Evolutionary conservation across 2,797 vertebrate species (phyloP), one percentile per base, ranked within the genome.

Genomic region (Chaetodon trifasciatus): DNA sequence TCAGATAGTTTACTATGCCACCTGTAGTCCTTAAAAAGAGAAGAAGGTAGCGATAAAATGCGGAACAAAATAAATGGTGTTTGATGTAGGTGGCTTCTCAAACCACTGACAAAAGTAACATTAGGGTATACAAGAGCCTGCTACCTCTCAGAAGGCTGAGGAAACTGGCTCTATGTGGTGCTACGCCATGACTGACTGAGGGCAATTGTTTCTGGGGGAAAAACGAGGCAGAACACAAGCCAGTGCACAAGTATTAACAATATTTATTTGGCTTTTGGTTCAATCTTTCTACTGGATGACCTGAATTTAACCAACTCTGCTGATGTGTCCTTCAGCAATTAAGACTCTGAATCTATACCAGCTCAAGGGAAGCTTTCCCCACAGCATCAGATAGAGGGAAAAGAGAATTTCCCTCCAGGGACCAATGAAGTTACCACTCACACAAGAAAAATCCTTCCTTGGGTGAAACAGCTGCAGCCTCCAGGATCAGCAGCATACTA

Each of bases 11-110:
- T 70, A 58, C 50, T 52, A 37, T 55, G 52, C 35, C 21, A 56
- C 56, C 67, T 78, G 73, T 57, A 47, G 73, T 82, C 62, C 76
- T 83, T 70, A 72, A 82, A 83, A 21, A 67, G 47, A 68, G 85
- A 58, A 19, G 13, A 72, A 70, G 47, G 42, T 3, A 66, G 46
- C n/a, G 39, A 53, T 52, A 70, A 65, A 77, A 78, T 28, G 61
- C 8, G 8, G 66, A 79, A 24, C 1, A 61, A 58, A 68, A 76
- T 62, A 67, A 57, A 66, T 15, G 40, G 40, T 2, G 13, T 37
- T n/a, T 66, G 42, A 42, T 39, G 40, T 44, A 1, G 2, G 15
- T 40, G 9, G 46, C 32, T 42, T 71, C 23, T 46, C 16, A 1
- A 73, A 70, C n/a, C 32, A 64, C 3, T 28, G 35, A 81, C 35